Evolutionary conservation across 1,140 invertebrate species (phyloP).

Genomic region (Marisa cornuarietis): DNA sequence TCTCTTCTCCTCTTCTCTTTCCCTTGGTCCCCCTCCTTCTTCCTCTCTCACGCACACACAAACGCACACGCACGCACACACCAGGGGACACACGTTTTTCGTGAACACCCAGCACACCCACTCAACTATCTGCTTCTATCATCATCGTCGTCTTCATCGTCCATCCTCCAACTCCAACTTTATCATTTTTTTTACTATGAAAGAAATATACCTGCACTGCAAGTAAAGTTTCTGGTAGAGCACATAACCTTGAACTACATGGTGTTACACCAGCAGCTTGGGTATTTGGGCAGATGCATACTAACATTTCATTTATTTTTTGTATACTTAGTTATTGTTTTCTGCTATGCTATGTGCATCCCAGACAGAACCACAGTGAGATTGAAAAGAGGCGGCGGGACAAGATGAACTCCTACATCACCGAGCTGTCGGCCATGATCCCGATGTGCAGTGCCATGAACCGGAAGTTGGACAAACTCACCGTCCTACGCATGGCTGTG

Average conservation of each 20-base stretch:
- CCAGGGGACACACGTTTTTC: no score
- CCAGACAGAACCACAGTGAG: slow-evolving; percentile 85
- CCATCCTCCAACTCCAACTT: no score
- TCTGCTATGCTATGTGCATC: slow-evolving; percentile 17
- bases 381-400: slow-evolving; percentile 93
- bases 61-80: no score
- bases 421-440: slow-evolving; percentile 87
- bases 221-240: no score
- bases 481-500: slow-evolving; percentile 91
- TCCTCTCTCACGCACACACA: no score
- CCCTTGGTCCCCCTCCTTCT: not conserved
- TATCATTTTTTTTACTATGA: no score
- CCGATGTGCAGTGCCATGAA: slow-evolving; percentile 94
- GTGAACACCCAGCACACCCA: no score
- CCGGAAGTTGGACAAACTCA: slow-evolving; percentile 91
- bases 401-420: slow-evolving; percentile 97
- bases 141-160: no score
- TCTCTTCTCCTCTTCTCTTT: not conserved
- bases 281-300: not conserved
- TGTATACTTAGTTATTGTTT: not conserved
- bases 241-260: not conserved
- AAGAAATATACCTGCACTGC: not conserved
- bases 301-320: not conserved
- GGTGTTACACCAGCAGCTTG: not conserved
- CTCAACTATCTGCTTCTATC: no score